Conservation (phyloP, 2,888 invertebrate genomes). For the Microchrysa polita region DNA sequence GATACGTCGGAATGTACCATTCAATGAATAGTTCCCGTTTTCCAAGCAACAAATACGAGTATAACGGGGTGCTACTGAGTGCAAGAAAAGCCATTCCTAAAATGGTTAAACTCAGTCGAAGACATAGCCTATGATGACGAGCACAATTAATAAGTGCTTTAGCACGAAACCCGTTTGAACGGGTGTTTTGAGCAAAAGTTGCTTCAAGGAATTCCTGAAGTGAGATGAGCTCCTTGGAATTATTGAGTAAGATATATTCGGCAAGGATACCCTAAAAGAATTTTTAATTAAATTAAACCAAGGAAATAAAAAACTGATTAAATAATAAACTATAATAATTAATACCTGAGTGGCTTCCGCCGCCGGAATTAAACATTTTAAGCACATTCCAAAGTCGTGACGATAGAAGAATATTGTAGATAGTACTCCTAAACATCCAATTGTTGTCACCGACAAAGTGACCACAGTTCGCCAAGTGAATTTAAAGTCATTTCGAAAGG, state of each 20-base stretch:
- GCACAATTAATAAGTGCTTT: not conserved
- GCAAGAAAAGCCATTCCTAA: not conserved
- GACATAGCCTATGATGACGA: not conserved
- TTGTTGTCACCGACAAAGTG: not conserved
- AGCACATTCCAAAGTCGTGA: not conserved
- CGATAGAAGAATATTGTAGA: no score
- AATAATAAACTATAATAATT: no score
- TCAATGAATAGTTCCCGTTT: constrained; percentile 12
- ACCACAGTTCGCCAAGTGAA: not conserved
- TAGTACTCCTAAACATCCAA: no score
- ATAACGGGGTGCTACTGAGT: not conserved
- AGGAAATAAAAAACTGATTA: not conserved
- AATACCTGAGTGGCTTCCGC: not conserved
- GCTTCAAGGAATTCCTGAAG: not conserved
- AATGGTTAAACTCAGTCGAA: not conserved
- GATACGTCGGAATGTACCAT: not conserved
- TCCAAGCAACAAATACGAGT: not conserved
- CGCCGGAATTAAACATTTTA: not conserved
- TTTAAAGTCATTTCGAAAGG: not conserved
- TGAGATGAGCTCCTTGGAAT: not conserved
- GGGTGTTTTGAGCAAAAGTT: not conserved
- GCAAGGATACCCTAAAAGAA: not conserved
- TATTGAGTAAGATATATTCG: not conserved
- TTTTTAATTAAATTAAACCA: not conserved
- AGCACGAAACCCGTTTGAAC: not conserved